These are phyloP conservation scores for Trachelus iudaicus DNA, from an alignment of 2,888 invertebrate genomes.

Conservation along the genomic window DNA sequence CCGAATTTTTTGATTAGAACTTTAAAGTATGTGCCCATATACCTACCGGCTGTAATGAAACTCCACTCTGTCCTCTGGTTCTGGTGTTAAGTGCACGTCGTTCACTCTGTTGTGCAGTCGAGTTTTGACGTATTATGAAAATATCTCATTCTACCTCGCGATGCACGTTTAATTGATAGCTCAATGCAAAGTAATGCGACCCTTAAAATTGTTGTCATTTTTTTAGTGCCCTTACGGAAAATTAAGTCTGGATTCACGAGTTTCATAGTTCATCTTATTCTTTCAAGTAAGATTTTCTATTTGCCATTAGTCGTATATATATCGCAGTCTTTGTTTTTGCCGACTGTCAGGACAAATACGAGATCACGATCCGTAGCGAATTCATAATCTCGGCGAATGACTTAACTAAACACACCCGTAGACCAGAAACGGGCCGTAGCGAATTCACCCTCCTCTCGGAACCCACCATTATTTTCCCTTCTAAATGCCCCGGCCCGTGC, in stretches of 20 bases:
- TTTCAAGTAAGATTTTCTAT: background rate
- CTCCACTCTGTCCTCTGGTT: background rate
- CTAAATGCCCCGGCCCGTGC: conserved; percentile 41
- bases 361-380: conserved; percentile 45
- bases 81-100: conserved; percentile 1
- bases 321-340: background rate
- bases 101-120: background rate
- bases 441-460: conserved; percentile 37
- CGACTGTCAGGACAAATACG: conserved; percentile 1
- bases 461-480: conserved; percentile 46
- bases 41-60: conserved; percentile 24
- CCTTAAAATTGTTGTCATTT: background rate
- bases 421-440: conserved; percentile 50
- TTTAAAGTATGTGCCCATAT: conserved; percentile 43
- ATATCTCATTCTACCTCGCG: background rate
- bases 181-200: background rate
- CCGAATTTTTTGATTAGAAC: too few species aligned
- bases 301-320: background rate
- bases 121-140: background rate
- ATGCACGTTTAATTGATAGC: background rate
- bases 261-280: too few species aligned
- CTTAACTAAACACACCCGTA: conserved; percentile 53
- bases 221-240: background rate
- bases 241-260: background rate
- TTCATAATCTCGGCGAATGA: conserved; percentile 55